Base-by-base conservation (phyloP, 2,113 vertebrate genomes). In the Calyptomena viridis region DNA sequence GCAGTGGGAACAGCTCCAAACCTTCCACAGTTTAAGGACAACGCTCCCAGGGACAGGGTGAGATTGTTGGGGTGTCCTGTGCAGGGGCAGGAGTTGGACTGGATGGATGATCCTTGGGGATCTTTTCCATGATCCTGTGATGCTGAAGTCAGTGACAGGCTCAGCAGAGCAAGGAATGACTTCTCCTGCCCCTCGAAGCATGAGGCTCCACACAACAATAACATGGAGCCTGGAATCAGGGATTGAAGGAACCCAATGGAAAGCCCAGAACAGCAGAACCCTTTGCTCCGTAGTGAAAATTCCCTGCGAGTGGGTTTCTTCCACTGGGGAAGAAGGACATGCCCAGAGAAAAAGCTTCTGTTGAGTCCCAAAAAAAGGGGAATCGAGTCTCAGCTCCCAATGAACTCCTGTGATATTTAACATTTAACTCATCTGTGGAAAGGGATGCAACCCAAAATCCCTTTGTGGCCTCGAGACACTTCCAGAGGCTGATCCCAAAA, bases 191-290 rank as follows among this genome's bases (percentile, higher is more conserved):
- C 46, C 25, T 66, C 35, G 82, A 50, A 46, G 17, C 23, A 30
- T 35, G 55, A 60, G 44, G 44, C 58, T 42, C 46, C 37, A 40
- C 5, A 5, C 13, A 12, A n/a, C 42, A 23, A 21, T 14, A 18
- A 64, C 23, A 39, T 28, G 30, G 30, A n/a, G 14, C 47, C 59
- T 39, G 40, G 18, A 50, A 11, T n/a, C 37, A 40, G 9, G 56
- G 59, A 63, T 25, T 39, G 12, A 27, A 28, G 27, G 59, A 39
- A 18, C 24, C 35, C 59, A 9, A 12, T 0, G 30, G 23, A 18
- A 37, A 72, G 42, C 37, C 27, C 64, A 39, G 47, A 67, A 46
- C 35, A 17, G 12, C 14, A 59, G 9, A 0, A 0, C 30, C n/a
- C 39, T 47, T 56, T 35, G 16, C 50, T 88, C 64, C 11, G 1